A percentile compares a stretch with the other conserved stretches of the same genome.
These are phyloP conservation scores for Salmo trutta DNA, from an alignment of 2,797 vertebrate species.

Conservation along the genomic window DNA sequence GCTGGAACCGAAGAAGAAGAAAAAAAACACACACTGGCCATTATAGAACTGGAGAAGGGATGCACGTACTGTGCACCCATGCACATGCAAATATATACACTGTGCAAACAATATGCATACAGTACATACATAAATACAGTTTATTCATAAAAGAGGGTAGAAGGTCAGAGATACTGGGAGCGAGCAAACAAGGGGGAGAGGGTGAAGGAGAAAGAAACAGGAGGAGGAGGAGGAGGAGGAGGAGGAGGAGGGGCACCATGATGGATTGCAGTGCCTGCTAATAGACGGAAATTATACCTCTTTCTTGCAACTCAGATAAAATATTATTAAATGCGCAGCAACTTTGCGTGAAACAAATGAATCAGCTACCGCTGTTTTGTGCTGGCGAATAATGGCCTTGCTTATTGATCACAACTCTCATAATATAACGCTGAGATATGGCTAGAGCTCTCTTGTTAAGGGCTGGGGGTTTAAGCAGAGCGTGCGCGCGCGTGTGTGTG, in stretches of 20 bases:
- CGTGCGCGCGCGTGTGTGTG: slow-evolving; percentile 17
- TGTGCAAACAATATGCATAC: neutral
- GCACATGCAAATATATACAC: neutral
- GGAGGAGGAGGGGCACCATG: slow-evolving; percentile 62
- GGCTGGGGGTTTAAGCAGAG: slow-evolving; percentile 1
- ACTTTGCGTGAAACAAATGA: slow-evolving; percentile 86
- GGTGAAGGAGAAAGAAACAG: slow-evolving; percentile 53
- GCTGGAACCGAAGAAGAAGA: neutral
- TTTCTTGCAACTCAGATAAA: slow-evolving; percentile 83
- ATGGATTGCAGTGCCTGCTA: slow-evolving; percentile 83
- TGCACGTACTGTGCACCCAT: neutral
- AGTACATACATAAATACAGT: neutral
- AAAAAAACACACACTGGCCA: neutral
- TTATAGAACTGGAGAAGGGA: neutral
- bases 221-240: neutral
- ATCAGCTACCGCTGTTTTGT: slow-evolving; percentile 80
- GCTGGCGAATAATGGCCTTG: slow-evolving; percentile 81
- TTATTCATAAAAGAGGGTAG: neutral
- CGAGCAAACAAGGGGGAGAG: slow-evolving; percentile 42
- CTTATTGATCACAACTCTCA: slow-evolving; percentile 83
- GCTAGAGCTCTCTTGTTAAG: neutral
- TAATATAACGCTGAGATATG: slow-evolving; percentile 40
- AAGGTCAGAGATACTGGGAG: slow-evolving; percentile 22
- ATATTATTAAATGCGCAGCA: slow-evolving; percentile 83
- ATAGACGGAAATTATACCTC: slow-evolving; percentile 84